Evolutionary conservation across 2,888 invertebrate genomes (phyloP).

Genomic region (Pollenia griseotomentosa): DNA sequence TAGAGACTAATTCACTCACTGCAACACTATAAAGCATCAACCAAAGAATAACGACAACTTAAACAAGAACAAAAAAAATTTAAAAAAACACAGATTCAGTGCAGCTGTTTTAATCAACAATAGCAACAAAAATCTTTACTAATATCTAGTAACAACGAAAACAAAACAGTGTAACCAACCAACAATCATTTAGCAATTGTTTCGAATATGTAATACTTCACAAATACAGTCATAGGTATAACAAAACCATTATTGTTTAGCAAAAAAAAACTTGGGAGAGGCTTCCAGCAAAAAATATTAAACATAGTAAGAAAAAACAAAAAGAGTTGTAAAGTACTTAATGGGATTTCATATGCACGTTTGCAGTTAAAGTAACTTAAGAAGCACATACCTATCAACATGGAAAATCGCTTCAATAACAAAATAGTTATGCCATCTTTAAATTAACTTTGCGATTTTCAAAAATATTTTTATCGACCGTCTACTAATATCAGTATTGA

Average conservation of each 20-base stretch:
- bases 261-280: slow-evolving; percentile 48
- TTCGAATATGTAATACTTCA: slow-evolving; percentile 1
- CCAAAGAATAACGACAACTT: slow-evolving; percentile 57
- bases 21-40: slow-evolving; percentile 31
- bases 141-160: slow-evolving; percentile 26
- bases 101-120: slow-evolving; percentile 66
- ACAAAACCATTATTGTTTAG: slow-evolving; percentile 43
- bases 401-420: slow-evolving; percentile 58
- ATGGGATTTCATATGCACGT: slow-evolving; percentile 57
- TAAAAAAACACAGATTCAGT: slow-evolving; percentile 42
- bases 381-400: slow-evolving; percentile 56
- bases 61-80: slow-evolving; percentile 47
- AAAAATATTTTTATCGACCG: slow-evolving; percentile 32
- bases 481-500: not conserved
- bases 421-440: slow-evolving; percentile 55
- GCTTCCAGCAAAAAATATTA: slow-evolving; percentile 35
- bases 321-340: slow-evolving; percentile 40
- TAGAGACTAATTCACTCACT: slow-evolving; percentile 63
- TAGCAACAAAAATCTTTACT: slow-evolving; percentile 3
- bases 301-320: slow-evolving; percentile 11
- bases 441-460: slow-evolving; percentile 16
- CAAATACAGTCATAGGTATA: not conserved
- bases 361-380: slow-evolving; percentile 29
- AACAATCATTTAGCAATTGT: slow-evolving; percentile 55
- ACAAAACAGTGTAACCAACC: slow-evolving; percentile 52